These are phyloP conservation scores for Branchellion lobata DNA, from an alignment of 2,888 invertebrate species.

Conservation along the genomic window DNA sequence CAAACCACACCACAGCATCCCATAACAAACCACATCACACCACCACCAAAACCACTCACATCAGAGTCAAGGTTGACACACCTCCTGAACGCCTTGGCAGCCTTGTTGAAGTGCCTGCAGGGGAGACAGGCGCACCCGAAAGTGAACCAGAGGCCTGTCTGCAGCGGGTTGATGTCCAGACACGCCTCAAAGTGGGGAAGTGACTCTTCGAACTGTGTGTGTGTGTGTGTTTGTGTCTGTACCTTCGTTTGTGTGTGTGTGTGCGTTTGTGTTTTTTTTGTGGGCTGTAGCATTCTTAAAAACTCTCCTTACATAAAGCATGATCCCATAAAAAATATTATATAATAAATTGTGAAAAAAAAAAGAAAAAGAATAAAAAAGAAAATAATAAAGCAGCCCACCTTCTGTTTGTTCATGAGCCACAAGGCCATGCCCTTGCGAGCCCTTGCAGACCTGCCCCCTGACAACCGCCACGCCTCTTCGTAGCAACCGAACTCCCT, in stretches of 20 bases:
- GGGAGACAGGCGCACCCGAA: slow-evolving; percentile 80
- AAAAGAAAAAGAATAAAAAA: not conserved
- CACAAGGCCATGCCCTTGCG: slow-evolving; percentile 80
- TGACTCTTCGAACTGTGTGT: slow-evolving; percentile 72
- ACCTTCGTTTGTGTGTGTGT: slow-evolving; percentile 3
- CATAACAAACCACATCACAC: slow-evolving; percentile 74
- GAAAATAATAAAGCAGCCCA: slow-evolving; percentile 43
- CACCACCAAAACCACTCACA: slow-evolving; percentile 59
- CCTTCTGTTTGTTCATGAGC: slow-evolving; percentile 61
- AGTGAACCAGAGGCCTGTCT: slow-evolving; percentile 74
- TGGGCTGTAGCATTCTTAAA: not conserved
- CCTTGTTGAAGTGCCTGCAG: slow-evolving; percentile 66
- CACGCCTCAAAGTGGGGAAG: slow-evolving; percentile 80
- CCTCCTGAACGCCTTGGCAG: slow-evolving; percentile 80
- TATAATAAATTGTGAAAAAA: not conserved
- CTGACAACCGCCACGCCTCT: slow-evolving; percentile 87
- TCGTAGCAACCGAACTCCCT: slow-evolving; percentile 78
- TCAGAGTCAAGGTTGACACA: slow-evolving; percentile 82
- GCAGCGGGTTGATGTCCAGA: slow-evolving; percentile 81
- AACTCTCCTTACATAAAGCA: not conserved
- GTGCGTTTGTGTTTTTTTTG: too few species aligned
- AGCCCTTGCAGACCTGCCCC: slow-evolving; percentile 77
- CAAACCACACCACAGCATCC: slow-evolving; percentile 72
- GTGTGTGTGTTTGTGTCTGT: not conserved
- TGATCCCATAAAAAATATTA: not conserved